A percentile compares a stretch with the other conserved stretches of the same genome.
Evolutionary conservation across 2,888 invertebrate species (phyloP).

Genomic region (Notodromas monacha): DNA sequence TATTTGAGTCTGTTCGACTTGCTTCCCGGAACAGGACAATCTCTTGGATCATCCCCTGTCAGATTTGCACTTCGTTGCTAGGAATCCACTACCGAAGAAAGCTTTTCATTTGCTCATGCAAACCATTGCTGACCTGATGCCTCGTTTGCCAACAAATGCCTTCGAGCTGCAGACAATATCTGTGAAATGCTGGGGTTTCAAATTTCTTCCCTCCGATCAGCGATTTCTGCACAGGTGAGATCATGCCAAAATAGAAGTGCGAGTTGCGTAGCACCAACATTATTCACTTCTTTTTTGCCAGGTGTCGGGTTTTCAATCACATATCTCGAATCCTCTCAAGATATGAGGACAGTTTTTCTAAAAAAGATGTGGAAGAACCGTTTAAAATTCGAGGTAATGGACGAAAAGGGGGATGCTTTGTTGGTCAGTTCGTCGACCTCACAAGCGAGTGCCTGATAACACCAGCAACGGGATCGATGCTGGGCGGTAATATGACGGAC

Average conservation of each 20-base stretch:
- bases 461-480: conserved; percentile 69
- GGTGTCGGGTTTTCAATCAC: conserved; percentile 72
- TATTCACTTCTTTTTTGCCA: conserved; percentile 16
- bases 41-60: too few relatives aligned
- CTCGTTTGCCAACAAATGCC: conserved; percentile 48
- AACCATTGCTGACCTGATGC: conserved; percentile 66
- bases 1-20: too few relatives aligned
- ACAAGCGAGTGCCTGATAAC: conserved; percentile 41
- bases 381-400: neutral
- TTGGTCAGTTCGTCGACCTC: conserved; percentile 35
- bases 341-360: too few relatives aligned
- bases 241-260: conserved; percentile 4
- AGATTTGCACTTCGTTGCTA: too few relatives aligned
- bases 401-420: conserved; percentile 15
- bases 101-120: conserved; percentile 26
- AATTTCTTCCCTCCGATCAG: conserved; percentile 59
- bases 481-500: conserved; percentile 69
- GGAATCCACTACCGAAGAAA: conserved; percentile 17
- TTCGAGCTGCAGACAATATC: conserved; percentile 66
- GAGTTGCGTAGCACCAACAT: too few relatives aligned
- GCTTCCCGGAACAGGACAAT: too few relatives aligned
- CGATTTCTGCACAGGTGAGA: conserved; percentile 37
- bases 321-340: conserved; percentile 77
- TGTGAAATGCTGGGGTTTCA: conserved; percentile 66
- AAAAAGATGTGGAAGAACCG: conserved; percentile 19